phyloP scores from a whole-genome alignment of 2,113 vertebrate species.

The Chrysemys picta region DNA sequence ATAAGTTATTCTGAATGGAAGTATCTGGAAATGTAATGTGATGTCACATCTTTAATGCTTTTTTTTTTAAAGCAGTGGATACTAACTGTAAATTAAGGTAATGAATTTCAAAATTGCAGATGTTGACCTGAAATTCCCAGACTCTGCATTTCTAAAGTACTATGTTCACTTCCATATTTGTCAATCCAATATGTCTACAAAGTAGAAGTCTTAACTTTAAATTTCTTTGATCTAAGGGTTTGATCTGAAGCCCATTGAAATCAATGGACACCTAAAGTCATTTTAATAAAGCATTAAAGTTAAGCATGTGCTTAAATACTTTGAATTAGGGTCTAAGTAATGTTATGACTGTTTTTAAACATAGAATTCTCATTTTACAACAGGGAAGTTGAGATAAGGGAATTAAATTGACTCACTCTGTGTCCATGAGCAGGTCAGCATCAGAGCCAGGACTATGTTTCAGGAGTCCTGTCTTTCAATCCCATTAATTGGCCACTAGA shows the following conservation, averaged over 20 bases:
- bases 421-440: fast-evolving
- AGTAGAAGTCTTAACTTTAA: background rate
- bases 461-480: fast-evolving
- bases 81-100: slow-evolving; percentile 45
- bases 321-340: background rate
- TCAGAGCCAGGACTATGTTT: background rate
- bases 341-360: background rate
- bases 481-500: background rate
- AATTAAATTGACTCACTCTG: background rate
- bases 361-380: background rate
- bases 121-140: slow-evolving; percentile 26
- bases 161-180: background rate
- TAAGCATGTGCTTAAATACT: background rate
- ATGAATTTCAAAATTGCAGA: background rate
- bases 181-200: background rate
- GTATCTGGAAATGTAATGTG: fast-evolving
- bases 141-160: slow-evolving; percentile 21
- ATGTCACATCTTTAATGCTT: background rate
- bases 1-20: slow-evolving; percentile 27
- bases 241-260: background rate
- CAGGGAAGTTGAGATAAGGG: background rate
- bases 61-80: background rate
- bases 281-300: fast-evolving
- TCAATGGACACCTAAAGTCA: background rate
- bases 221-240: background rate